phyloP scores from a whole-genome alignment of 2,888 invertebrate species.

The Parelbella ahira region DNA sequence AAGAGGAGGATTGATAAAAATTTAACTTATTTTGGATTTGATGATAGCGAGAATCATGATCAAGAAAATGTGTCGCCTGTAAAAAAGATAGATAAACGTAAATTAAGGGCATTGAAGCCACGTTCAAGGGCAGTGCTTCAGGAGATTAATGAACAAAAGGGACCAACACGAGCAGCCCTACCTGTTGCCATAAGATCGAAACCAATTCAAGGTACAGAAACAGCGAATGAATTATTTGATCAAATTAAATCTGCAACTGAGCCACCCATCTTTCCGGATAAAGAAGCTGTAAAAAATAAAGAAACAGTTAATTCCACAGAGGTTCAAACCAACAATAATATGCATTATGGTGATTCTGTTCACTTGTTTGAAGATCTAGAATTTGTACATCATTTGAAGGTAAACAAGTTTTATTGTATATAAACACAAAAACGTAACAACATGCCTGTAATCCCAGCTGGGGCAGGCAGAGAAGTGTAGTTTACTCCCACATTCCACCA shows the following conservation, averaged over 20 bases:
- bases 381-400: constrained; percentile 64
- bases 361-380: constrained; percentile 74
- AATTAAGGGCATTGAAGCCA: constrained; percentile 41
- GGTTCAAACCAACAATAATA: constrained; percentile 29
- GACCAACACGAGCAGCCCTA: constrained; percentile 48
- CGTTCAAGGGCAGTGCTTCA: constrained; percentile 49
- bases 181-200: constrained; percentile 51
- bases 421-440: no score
- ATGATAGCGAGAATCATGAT: constrained; percentile 58
- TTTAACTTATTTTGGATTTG: constrained; percentile 72
- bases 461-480: no score
- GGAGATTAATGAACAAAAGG: constrained; percentile 50
- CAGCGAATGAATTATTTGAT: constrained; percentile 50
- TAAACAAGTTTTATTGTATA: no score
- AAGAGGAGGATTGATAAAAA: constrained; percentile 43
- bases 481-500: no score
- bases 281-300: constrained; percentile 30
- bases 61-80: constrained; percentile 64
- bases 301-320: constrained; percentile 40
- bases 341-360: constrained; percentile 53
- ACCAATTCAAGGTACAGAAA: constrained; percentile 41
- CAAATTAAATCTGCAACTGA: constrained; percentile 51
- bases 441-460: no score
- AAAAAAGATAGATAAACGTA: constrained; percentile 42
- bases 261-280: constrained; percentile 49